Evolutionary conservation across 2,113 vertebrate genomes (phyloP).

Genomic region (Nycticebus coucang): DNA sequence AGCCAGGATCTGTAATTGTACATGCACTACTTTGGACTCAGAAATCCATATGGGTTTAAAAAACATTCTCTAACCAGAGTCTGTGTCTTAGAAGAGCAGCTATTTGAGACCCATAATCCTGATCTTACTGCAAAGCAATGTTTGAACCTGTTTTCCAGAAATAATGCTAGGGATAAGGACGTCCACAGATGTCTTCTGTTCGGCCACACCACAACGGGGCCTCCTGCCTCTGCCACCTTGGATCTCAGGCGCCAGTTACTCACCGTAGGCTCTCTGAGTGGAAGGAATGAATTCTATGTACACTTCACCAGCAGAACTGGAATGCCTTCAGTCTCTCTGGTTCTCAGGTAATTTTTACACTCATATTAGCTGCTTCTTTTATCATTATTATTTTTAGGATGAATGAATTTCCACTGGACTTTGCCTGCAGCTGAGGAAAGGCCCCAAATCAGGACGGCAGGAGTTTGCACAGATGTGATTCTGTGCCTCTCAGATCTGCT

Average conservation of each 20-base stretch:
- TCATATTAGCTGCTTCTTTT: background rate
- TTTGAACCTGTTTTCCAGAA: background rate
- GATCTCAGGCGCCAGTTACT: background rate
- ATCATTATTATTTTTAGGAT: slow-evolving; percentile 32
- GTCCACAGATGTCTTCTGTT: background rate
- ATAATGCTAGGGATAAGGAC: background rate
- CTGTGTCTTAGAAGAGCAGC: background rate
- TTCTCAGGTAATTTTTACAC: background rate
- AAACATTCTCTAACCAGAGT: background rate
- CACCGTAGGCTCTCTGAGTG: background rate
- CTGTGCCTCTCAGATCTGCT: background rate
- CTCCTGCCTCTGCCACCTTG: background rate
- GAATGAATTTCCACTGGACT: background rate
- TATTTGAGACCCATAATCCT: background rate
- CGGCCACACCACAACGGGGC: fast-evolving
- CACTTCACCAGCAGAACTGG: background rate
- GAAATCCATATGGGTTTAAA: background rate
- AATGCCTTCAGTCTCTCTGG: background rate
- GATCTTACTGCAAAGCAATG: background rate
- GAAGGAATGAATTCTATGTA: background rate
- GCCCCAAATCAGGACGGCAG: background rate
- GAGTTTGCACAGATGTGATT: background rate
- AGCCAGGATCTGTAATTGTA: background rate
- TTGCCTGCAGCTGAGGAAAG: background rate
- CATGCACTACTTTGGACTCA: background rate